These are phyloP conservation scores for Cordilura impudica DNA, from an alignment of 2,888 invertebrate genomes.

Conservation along the genomic window DNA sequence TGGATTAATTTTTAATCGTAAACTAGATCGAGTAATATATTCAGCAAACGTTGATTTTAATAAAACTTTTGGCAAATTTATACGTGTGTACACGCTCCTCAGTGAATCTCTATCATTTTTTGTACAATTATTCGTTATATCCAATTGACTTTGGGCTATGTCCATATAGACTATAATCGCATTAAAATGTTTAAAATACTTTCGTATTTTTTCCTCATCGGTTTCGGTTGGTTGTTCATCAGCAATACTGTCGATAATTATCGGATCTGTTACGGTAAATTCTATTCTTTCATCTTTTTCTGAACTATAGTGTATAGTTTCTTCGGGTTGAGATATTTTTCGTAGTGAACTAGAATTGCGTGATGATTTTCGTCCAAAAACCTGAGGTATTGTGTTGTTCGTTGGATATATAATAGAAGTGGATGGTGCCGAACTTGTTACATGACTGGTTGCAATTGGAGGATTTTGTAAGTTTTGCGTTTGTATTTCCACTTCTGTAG, in stretches of 20 bases:
- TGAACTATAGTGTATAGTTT: slow-evolving; percentile 77
- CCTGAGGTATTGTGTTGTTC: slow-evolving; percentile 47
- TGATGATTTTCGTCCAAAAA: slow-evolving; percentile 66
- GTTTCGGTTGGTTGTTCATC: slow-evolving; percentile 34
- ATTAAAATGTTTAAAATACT: slow-evolving; percentile 51
- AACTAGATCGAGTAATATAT: slow-evolving; percentile 69
- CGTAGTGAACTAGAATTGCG: slow-evolving; percentile 68
- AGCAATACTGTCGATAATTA: slow-evolving; percentile 21
- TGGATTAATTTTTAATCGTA: slow-evolving; percentile 64
- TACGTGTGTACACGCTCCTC: slow-evolving; percentile 64
- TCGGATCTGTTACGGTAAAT: slow-evolving; percentile 41
- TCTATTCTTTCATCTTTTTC: slow-evolving; percentile 74
- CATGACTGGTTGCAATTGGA: slow-evolving; percentile 17
- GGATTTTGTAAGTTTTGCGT: slow-evolving; percentile 50
- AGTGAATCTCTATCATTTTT: slow-evolving; percentile 30
- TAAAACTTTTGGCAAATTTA: slow-evolving; percentile 67
- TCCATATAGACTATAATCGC: slow-evolving; percentile 66
- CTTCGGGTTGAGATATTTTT: slow-evolving; percentile 73
- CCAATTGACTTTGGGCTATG: slow-evolving; percentile 66
- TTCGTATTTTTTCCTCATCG: slow-evolving; percentile 54
- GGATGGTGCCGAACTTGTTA: slow-evolving; percentile 23
- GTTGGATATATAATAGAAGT: slow-evolving; percentile 40
- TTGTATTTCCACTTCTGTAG: slow-evolving; percentile 51
- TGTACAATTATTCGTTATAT: slow-evolving; percentile 66
- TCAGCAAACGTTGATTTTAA: slow-evolving; percentile 70